Base-by-base conservation (phyloP, 2,888 invertebrate species). In the Hyalella azteca region DNA sequence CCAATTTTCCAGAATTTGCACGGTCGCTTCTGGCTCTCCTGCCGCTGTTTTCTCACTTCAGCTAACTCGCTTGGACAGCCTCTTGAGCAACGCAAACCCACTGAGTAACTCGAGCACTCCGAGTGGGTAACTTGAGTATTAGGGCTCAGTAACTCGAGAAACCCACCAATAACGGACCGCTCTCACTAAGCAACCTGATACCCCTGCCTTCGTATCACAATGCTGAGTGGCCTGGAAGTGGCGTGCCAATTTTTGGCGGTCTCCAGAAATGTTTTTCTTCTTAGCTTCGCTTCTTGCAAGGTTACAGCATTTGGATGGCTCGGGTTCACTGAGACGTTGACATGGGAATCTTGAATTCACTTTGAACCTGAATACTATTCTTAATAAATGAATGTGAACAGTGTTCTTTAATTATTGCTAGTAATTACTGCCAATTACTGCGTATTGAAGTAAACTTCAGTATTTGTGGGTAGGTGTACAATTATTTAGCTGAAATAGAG, bases 91-190 rank as follows among this genome's bases (percentile, higher is more conserved):
- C 66, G 66, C 66, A 36, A 32, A 29, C 19, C 36, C 66, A 19
- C 39, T 36, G 66, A 66, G 66, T 66, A 66, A 66, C 66, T 1
- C 11, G 59, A 59, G 26, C 59, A 13, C 13, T 22, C 36, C 66
- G 66, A 66, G 66, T 66, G 66, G 66, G 66, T 66, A 66, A 66
- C 36, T 66, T 29, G 66, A 66, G 66, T 66, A 66, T 66, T 66
- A 66, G 66, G 66, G 36, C 66, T 3, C 66, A 15, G 66, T 66
- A 66, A 66, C 66, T 36, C 19, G 66, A 66, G 66, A 66, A 3
- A 32, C 36, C 39, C 19, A n/a, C 66, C 66, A 66, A 66, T 66
- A 66, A 66, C 66, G 39, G 36, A 36, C 36, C 36, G 66, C 66
- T 66, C 39, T 36, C 13, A 3, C 66, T 7, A 9, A 2, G 66